Conservation (phyloP, 2,888 invertebrate species). For the Coenonympha arcania region DNA sequence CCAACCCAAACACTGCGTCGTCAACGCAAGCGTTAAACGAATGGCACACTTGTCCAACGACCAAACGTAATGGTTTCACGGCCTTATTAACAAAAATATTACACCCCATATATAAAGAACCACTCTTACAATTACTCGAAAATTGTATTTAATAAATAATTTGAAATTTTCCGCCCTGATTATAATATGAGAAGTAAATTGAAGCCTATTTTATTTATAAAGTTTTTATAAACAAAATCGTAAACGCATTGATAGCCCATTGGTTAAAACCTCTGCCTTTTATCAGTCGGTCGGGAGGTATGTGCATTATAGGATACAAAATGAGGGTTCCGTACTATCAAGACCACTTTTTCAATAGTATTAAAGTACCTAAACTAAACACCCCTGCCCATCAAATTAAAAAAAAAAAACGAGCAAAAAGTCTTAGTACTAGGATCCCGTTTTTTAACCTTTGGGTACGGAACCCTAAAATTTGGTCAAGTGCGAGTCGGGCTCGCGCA, state of each 20-base stretch:
- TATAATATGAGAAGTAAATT: background rate
- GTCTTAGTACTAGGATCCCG: too few relatives aligned
- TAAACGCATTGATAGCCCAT: background rate
- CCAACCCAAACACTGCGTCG: conserved; percentile 25
- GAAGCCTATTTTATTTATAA: background rate
- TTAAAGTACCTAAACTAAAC: too few relatives aligned
- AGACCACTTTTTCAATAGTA: too few relatives aligned
- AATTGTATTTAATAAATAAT: conserved; percentile 1
- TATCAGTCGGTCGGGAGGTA: too few relatives aligned
- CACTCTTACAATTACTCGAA: background rate
- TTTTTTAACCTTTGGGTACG: too few relatives aligned
- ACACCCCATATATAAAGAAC: conserved; percentile 3
- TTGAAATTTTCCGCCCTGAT: background rate
- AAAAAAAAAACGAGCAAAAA: too few relatives aligned
- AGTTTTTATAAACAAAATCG: background rate
- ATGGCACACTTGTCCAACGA: conserved; percentile 4
- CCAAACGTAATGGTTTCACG: conserved; percentile 3
- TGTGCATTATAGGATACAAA: too few relatives aligned
- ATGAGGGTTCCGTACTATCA: too few relatives aligned
- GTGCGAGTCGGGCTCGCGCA: too few relatives aligned
- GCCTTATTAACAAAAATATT: conserved; percentile 8
- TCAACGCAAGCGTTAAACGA: conserved; percentile 1
- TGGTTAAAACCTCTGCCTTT: too few relatives aligned
- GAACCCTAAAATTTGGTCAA: too few relatives aligned
- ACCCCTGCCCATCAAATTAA: too few relatives aligned